A percentile compares a stretch with the other conserved stretches of the same genome.
Evolutionary conservation across 2,113 vertebrate species (phyloP).

Genomic region (Spea bombifrons): DNA sequence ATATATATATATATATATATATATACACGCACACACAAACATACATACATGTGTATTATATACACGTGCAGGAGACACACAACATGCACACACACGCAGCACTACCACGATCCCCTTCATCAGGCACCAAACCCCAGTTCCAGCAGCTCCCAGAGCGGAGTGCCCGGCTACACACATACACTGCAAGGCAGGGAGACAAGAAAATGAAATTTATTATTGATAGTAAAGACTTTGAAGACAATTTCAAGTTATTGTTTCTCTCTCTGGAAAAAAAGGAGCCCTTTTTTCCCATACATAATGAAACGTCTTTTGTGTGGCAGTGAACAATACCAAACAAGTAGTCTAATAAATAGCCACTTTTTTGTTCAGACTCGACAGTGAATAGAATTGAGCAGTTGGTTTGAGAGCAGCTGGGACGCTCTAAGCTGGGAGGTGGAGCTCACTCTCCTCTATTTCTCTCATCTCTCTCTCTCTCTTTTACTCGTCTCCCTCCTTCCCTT

Average conservation of each 20-base stretch:
- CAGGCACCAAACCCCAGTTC: conserved; percentile 42
- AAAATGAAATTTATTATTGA: conserved; percentile 87
- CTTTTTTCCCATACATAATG: conserved; percentile 91
- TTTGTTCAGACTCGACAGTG: conserved; percentile 86
- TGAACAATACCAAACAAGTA: conserved; percentile 98
- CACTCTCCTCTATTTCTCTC: conserved; percentile 45
- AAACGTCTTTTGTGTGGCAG: conserved; percentile 91
- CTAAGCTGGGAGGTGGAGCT: conserved; percentile 81
- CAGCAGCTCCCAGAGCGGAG: conserved; percentile 63
- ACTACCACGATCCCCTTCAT: neutral
- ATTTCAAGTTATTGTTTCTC: conserved; percentile 99
- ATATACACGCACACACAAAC: neutral
- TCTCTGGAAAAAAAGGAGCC: conserved; percentile 69
- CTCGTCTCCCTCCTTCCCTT: conserved; percentile 42
- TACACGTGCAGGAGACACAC: too few relatives aligned
- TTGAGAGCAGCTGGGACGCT: conserved; percentile 92
- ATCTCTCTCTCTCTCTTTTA: neutral
- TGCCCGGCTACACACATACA: conserved; percentile 79
- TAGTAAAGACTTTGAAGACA: conserved; percentile 87
- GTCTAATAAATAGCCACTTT: conserved; percentile 97
- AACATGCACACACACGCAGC: neutral
- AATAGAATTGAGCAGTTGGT: conserved; percentile 91
- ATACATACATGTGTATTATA: neutral
- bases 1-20: neutral
- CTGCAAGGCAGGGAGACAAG: conserved; percentile 81